Base-by-base conservation (phyloP, 2,797 vertebrate species). In the Scomberomorus guttatus region DNA sequence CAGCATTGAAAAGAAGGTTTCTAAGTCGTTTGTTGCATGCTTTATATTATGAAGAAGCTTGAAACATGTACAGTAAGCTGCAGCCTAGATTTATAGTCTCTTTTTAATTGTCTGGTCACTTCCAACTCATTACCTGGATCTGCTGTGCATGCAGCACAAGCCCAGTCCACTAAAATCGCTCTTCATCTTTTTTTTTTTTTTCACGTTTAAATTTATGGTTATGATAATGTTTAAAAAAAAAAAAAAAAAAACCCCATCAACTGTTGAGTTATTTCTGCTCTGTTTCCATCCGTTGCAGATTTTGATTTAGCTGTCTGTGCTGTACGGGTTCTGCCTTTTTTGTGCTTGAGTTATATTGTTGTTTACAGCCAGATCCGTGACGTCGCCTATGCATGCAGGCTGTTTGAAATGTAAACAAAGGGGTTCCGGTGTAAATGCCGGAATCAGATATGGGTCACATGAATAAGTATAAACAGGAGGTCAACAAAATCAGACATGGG, bases 351-450 rank as follows among this genome's bases (percentile, higher is more conserved):
- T 56, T 51, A 22, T 29, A 9, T 4, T 24, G 42, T 25, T 80
- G 67, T 46, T 77, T 70, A 61, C 10, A 0, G 58, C 32, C 65
- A 50, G 59, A 63, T 84, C 65, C 61, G 69, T 6, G 2, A 51
- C 8, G 37, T 61, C 46, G 42, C 61, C 72, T 29, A 17, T 54
- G 29, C 51, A 77, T 72, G 79, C 75, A 82, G 69, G 64, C 51
- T 82, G 80, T 87, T 87, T 79, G 12, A 0, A 7, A 32, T 50
- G 46, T 79, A 76, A 88, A 83, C 79, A 81, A 24, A 56, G 34
- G 39, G 8, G 69, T 68, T 85, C 61, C 56, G 60, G 65, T 51
- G 44, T 62, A 68, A 75, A 85, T 78, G 72, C 22, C 29, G 73
- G 81, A 83, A 77, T 85, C 72, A 54, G 73, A 83, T 80, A 60